Evolutionary conservation across 2,888 invertebrate genomes (phyloP).

Genomic region (Imbricaverruca yamaguchii): DNA sequence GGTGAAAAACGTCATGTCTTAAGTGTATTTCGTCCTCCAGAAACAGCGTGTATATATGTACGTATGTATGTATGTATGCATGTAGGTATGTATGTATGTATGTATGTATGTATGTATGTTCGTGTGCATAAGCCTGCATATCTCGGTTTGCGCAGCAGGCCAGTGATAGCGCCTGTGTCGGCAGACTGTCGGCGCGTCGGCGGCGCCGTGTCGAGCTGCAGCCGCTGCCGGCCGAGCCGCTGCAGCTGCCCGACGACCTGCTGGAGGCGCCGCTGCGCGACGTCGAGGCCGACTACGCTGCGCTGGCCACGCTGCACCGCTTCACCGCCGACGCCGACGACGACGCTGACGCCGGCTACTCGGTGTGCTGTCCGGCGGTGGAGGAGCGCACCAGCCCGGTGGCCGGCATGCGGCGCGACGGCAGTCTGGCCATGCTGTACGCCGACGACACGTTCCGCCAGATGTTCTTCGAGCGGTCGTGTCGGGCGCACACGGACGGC

Average conservation of each 20-base stretch:
- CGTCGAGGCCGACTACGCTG: constrained; percentile 51
- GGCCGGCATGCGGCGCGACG: neutral
- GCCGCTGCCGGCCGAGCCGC: constrained; percentile 10
- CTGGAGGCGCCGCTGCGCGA: constrained; percentile 44
- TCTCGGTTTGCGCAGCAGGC: neutral
- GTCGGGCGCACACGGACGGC: neutral
- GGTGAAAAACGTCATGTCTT: too few species aligned
- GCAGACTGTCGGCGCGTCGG: constrained; percentile 24
- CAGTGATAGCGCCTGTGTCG: neutral
- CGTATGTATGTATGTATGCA: neutral
- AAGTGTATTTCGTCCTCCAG: too few species aligned
- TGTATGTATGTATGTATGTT: constrained; percentile 36
- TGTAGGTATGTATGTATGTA: constrained; percentile 35
- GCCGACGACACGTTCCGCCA: constrained; percentile 1
- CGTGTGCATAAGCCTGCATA: neutral
- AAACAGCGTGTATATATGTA: too few species aligned
- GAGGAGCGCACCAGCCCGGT: constrained; percentile 12
- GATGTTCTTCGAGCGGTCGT: constrained; percentile 19
- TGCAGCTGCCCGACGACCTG: constrained; percentile 21
- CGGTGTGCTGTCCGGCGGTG: neutral
- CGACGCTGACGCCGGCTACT: neutral
- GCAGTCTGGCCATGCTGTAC: constrained; percentile 10
- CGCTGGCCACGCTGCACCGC: constrained; percentile 38
- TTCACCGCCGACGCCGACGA: too few species aligned
- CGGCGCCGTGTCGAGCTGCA: neutral